Base-by-base conservation (phyloP, 2,113 vertebrate genomes). In the Eidolon helvum region DNA sequence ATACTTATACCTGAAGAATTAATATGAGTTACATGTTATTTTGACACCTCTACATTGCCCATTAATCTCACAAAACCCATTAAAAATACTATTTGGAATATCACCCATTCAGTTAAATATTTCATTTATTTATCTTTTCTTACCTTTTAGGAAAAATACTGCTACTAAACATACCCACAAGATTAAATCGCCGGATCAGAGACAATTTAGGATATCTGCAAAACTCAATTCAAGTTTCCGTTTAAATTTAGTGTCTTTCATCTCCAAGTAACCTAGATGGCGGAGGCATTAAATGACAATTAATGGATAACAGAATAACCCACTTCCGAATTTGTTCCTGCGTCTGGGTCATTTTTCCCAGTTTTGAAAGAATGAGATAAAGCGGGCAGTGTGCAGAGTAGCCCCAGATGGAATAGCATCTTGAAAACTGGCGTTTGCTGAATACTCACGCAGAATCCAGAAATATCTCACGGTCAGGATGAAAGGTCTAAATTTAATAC, bases 401-500 rank as follows among this genome's bases (percentile, higher is more conserved):
- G 83, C 91, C 91, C 95, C 96, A 97, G 97, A 94, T 97, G 95
- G 97, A 95, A 82, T 50, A 57, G 82, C 95, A 87, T 96, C 93
- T 94, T 93, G 95, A 95, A 92, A 87, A 86, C 96, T 97, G 96
- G 97, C 93, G 89, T 96, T 94, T 26, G 2, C 78, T 93, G 97
- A 97, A 97, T 95, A 66, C 96, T 89, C 82, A 8, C 91, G 89
- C 89, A n/a, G 48, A 96, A 89, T 97, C 96, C 96, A 97, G 96
- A 96, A 98, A 97, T 98, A 97, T 83, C 95, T 96, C 91, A 66
- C 61, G 91, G 97, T 95, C 97, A 96, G 94, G 91, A 97, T 94
- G 95, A 96, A 97, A 97, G 91, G 91, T 97, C 97, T 97, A 97
- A 97, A 97, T 97, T 97, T 96, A 98, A 98, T 97, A 97, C 88